phyloP scores from a whole-genome alignment of 1,140 invertebrate species.

The Drosophila pseudoananassae region DNA sequence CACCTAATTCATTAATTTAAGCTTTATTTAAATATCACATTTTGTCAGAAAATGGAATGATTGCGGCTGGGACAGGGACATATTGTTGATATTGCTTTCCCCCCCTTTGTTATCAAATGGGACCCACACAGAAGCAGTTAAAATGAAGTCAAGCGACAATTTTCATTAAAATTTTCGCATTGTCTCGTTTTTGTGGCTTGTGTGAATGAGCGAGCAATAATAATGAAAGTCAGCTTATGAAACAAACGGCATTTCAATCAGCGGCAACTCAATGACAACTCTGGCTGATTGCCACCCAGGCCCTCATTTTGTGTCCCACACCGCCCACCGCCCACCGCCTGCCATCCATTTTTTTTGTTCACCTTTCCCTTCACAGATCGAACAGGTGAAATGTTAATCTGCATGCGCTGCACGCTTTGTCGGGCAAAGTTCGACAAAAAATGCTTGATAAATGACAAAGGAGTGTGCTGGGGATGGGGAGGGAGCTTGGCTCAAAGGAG shows the following conservation, averaged over 20 bases:
- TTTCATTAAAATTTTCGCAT: conserved; percentile 83
- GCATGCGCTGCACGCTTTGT: conserved; percentile 79
- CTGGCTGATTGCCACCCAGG: conserved; percentile 65
- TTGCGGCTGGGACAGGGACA: conserved; percentile 19
- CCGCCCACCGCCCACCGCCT: background rate
- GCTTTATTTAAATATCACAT: conserved; percentile 15
- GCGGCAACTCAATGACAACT: conserved; percentile 68
- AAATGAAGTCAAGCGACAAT: conserved; percentile 82
- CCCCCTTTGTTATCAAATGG: conserved; percentile 58
- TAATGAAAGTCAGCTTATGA: conserved; percentile 73
- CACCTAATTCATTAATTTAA: background rate
- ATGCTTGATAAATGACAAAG: conserved; percentile 74
- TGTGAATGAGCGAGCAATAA: conserved; percentile 79
- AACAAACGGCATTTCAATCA: conserved; percentile 82
- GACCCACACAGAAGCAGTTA: conserved; percentile 55
- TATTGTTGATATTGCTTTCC: conserved; percentile 21
- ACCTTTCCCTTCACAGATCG: conserved; percentile 14
- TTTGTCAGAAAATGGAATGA: conserved; percentile 23
- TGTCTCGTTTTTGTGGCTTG: conserved; percentile 70
- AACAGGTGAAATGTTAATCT: conserved; percentile 81
- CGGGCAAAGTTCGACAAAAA: conserved; percentile 68
- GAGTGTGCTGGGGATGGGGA: conserved; percentile 6
- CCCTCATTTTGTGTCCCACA: background rate
- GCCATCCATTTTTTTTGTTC: background rate
- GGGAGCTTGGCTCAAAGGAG: background rate